A percentile compares a stretch with the other conserved stretches of the same genome.
Evolutionary conservation across 37 sponge, comb jelly and placozoan species (phyloP).

Genomic region (Ephydatia muelleri): DNA sequence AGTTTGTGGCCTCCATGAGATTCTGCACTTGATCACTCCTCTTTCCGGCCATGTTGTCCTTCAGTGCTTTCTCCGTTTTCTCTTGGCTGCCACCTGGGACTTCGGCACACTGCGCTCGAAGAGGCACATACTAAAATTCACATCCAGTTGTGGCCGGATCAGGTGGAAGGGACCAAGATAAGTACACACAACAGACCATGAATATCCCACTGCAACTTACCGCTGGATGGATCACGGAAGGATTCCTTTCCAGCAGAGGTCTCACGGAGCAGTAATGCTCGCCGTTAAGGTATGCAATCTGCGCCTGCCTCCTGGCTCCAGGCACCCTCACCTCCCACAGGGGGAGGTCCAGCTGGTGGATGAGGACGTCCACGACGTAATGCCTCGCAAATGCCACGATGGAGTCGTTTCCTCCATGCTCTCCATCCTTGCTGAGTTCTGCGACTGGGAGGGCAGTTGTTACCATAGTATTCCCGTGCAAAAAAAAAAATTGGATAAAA

Average conservation of each 20-base stretch:
- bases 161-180: not conserved
- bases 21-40: not conserved
- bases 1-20: conserved; percentile 36
- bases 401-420: conserved; percentile 81
- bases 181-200: not conserved
- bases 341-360: conserved; percentile 76
- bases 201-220: not conserved
- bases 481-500: no score
- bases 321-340: conserved; percentile 57
- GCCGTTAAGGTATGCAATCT: conserved; percentile 75
- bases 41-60: not conserved
- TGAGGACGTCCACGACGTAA: conserved; percentile 49
- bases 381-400: conserved; percentile 72
- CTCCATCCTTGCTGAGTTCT: conserved; percentile 65
- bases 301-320: conserved; percentile 24
- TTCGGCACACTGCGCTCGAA: not conserved
- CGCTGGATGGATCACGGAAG: not conserved
- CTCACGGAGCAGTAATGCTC: conserved; percentile 83
- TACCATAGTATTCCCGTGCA: no score
- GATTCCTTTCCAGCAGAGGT: not conserved
- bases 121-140: not conserved
- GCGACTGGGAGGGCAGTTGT: no score
- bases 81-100: not conserved
- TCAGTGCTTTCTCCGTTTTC: conserved; percentile 6
- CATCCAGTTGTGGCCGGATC: not conserved